phyloP scores from a whole-genome alignment of 2,113 vertebrate species.

The Thamnaconus septentrionalis region DNA sequence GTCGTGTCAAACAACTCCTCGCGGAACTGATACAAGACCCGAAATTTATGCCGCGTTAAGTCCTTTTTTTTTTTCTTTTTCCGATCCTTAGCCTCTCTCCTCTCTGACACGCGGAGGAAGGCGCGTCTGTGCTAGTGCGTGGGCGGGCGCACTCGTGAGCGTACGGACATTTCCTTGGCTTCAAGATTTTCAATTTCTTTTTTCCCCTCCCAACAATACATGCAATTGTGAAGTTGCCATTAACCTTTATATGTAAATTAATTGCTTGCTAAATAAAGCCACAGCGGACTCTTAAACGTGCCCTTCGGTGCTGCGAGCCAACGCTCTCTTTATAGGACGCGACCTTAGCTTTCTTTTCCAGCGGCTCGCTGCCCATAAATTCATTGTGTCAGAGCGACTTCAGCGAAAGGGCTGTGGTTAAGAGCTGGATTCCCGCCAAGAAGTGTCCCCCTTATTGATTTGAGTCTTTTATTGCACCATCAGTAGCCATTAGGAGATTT shows the following conservation, averaged over 20 bases:
- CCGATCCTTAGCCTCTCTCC: not conserved
- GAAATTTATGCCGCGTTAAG: conserved; percentile 33
- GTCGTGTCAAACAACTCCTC: conserved; percentile 29
- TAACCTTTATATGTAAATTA: too few species aligned
- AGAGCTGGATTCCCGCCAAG: conserved; percentile 55
- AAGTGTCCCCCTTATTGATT: conserved; percentile 59
- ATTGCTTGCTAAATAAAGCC: too few species aligned
- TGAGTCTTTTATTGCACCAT: conserved; percentile 59
- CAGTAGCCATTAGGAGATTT: conserved; percentile 36
- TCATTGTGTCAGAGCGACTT: conserved; percentile 37
- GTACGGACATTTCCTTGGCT: too few species aligned
- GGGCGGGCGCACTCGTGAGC: too few species aligned
- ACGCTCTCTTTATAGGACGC: conserved; percentile 39
- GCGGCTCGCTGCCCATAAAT: conserved; percentile 36
- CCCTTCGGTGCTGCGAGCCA: too few species aligned
- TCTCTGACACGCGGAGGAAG: not conserved
- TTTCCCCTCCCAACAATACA: too few species aligned
- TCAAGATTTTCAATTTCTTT: too few species aligned
- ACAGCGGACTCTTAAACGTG: too few species aligned
- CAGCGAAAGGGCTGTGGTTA: conserved; percentile 35
- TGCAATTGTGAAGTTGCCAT: too few species aligned
- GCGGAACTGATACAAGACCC: conserved; percentile 25
- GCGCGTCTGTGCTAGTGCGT: too few species aligned
- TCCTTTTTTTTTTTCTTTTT: conserved; percentile 20
- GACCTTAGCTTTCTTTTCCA: conserved; percentile 48